These are phyloP conservation scores for Porites lobata DNA, from an alignment of 92 coral and sea anemone genomes.

Conservation along the genomic window DNA sequence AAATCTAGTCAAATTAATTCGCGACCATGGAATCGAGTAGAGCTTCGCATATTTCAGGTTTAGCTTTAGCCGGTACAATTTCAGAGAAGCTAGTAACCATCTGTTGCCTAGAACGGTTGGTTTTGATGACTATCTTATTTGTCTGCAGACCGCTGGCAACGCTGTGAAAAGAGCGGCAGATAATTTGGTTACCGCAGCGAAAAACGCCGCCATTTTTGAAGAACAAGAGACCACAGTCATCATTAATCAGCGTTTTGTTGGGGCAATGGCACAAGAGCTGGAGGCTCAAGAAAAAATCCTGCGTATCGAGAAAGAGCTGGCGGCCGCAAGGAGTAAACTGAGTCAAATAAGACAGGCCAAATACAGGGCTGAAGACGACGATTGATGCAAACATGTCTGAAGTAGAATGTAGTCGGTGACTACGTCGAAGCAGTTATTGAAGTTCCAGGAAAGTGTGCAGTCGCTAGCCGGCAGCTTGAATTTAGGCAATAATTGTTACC, in stretches of 20 bases:
- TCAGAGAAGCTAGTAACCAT: too few relatives aligned
- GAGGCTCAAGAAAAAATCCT: constrained; percentile 96
- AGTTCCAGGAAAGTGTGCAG: too few relatives aligned
- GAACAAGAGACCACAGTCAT: constrained; percentile 96
- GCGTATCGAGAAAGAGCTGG: constrained; percentile 94
- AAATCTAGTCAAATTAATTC: too few relatives aligned
- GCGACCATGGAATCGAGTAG: too few relatives aligned
- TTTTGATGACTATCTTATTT: not conserved
- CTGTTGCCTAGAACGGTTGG: too few relatives aligned
- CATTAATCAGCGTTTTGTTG: constrained; percentile 98
- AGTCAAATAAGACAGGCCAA: constrained; percentile 92
- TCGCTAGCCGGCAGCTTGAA: not conserved
- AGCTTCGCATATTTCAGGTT: too few relatives aligned
- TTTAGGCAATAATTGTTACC: too few relatives aligned
- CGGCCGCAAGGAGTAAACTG: constrained; percentile 86
- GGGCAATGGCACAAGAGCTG: constrained; percentile 97
- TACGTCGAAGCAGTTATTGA: not conserved
- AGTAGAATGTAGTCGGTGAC: not conserved
- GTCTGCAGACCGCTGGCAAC: constrained; percentile 89
- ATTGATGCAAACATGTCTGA: not conserved
- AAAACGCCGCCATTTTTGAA: constrained; percentile 98
- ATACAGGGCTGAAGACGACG: constrained; percentile 93
- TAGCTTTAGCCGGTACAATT: too few relatives aligned
- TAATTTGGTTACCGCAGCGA: constrained; percentile 95
- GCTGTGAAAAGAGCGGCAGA: constrained; percentile 99